A percentile compares a stretch with the other conserved stretches of the same genome.
phyloP scores from a whole-genome alignment of 2,797 vertebrate species.

The Alcedo atthis region DNA sequence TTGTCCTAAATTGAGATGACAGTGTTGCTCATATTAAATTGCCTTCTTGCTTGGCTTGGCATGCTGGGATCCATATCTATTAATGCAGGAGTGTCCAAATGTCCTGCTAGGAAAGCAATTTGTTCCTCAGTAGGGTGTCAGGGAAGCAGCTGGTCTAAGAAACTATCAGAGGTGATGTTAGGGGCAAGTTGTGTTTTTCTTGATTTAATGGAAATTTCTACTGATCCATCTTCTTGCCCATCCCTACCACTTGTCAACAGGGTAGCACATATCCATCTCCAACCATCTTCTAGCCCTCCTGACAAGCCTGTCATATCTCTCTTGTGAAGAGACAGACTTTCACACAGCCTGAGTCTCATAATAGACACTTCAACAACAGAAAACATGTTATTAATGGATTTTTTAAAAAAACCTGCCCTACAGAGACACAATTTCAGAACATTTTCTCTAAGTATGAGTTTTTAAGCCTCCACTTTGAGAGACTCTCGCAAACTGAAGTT shows the following conservation, averaged over 20 bases:
- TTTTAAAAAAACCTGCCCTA: constrained; percentile 11
- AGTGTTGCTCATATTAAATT: constrained; percentile 84
- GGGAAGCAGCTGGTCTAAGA: constrained; percentile 83
- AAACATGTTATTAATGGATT: constrained; percentile 73
- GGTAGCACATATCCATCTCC: constrained; percentile 57
- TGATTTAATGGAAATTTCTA: constrained; percentile 81
- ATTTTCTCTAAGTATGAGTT: constrained; percentile 56
- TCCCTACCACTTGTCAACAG: constrained; percentile 66
- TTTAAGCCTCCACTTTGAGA: constrained; percentile 31
- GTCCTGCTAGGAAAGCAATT: constrained; percentile 86
- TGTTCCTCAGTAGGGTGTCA: constrained; percentile 80
- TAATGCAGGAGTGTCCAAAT: constrained; percentile 82
- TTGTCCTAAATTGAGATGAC: constrained; percentile 87
- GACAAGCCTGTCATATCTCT: constrained; percentile 51
- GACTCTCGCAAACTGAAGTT: background rate
- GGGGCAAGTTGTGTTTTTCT: constrained; percentile 79
- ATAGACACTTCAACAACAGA: constrained; percentile 64
- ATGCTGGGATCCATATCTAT: constrained; percentile 83
- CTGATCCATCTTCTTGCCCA: constrained; percentile 63
- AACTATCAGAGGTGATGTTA: constrained; percentile 81
- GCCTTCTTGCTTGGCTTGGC: constrained; percentile 78
- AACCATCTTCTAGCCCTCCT: constrained; percentile 36
- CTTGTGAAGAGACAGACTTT: constrained; percentile 63
- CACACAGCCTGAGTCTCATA: constrained; percentile 57
- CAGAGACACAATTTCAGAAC: constrained; percentile 63